Percentiles rank a stretch among this genome's conserved stretches.
Evolutionary conservation across 1,140 invertebrate species (phyloP).

Genomic region (Chironomus striatipennis): DNA sequence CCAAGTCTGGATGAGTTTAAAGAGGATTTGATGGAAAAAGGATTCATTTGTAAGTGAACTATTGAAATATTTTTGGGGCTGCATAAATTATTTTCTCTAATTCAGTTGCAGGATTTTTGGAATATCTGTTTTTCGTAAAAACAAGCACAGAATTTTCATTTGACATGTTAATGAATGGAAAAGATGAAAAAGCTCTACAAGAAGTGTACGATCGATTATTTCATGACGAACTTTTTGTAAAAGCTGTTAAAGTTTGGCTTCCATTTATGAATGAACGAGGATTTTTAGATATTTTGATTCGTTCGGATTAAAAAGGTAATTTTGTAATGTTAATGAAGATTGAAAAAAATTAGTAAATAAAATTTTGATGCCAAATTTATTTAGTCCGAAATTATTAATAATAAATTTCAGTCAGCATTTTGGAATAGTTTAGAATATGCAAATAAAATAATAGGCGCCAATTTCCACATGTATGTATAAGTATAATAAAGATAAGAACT

Average conservation of each 20-base stretch:
- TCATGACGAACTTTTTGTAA: background rate
- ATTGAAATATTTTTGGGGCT: background rate
- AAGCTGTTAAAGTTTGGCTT: background rate
- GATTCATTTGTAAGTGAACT: slow-evolving; percentile 30
- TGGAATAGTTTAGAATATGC: no score
- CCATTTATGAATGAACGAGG: background rate
- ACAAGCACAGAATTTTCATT: background rate
- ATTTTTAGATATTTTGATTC: background rate
- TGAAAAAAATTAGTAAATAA: no score
- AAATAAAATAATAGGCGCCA: no score
- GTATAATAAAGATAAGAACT: no score
- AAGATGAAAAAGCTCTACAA: background rate
- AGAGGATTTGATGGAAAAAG: slow-evolving; percentile 32
- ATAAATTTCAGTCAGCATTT: no score
- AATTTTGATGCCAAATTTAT: no score
- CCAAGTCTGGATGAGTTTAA: slow-evolving; percentile 40
- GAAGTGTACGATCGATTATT: background rate
- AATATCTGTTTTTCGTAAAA: background rate
- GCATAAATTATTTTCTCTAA: background rate
- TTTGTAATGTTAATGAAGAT: no score
- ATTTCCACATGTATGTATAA: no score
- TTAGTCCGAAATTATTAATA: no score
- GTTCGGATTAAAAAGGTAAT: no score
- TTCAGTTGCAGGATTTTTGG: background rate
- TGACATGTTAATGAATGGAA: background rate